Evolutionary conservation across 2,113 vertebrate species (phyloP).

Genomic region (Burhinus bistriatus): DNA sequence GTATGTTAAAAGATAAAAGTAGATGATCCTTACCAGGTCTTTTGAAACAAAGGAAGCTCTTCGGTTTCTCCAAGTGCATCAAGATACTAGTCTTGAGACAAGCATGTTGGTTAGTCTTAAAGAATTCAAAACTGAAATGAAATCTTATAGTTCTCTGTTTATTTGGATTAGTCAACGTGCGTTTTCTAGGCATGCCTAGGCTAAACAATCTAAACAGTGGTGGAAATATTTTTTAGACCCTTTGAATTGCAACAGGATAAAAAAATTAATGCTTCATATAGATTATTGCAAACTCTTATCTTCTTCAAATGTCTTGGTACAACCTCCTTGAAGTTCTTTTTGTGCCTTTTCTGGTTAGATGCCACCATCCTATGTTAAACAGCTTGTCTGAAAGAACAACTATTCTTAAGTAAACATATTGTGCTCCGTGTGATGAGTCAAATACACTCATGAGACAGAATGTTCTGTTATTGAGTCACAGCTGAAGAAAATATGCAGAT

Average conservation of each 20-base stretch:
- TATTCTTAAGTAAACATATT: constrained; percentile 51
- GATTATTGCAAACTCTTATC: not conserved
- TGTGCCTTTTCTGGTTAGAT: not conserved
- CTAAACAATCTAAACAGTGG: not conserved
- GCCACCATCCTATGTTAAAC: not conserved
- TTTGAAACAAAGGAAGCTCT: not conserved
- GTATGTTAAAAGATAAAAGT: not conserved
- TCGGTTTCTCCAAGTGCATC: not conserved
- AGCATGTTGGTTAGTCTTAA: not conserved
- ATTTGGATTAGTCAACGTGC: fast-evolving
- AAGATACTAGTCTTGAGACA: not conserved
- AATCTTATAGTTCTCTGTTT: not conserved
- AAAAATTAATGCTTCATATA: not conserved
- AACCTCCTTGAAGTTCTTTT: not conserved
- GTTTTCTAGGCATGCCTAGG: not conserved
- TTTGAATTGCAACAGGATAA: not conserved
- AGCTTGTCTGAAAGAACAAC: not conserved
- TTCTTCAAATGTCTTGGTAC: not conserved
- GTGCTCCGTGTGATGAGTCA: constrained; percentile 23
- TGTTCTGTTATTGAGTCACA: constrained; percentile 42
- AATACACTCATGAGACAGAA: not conserved
- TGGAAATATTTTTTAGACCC: not conserved
- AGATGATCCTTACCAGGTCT: not conserved
- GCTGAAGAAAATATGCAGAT: constrained; percentile 47
- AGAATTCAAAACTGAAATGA: not conserved